Evolutionary conservation across 1,140 invertebrate species (phyloP).

Genomic region (Lethrus apterus): DNA sequence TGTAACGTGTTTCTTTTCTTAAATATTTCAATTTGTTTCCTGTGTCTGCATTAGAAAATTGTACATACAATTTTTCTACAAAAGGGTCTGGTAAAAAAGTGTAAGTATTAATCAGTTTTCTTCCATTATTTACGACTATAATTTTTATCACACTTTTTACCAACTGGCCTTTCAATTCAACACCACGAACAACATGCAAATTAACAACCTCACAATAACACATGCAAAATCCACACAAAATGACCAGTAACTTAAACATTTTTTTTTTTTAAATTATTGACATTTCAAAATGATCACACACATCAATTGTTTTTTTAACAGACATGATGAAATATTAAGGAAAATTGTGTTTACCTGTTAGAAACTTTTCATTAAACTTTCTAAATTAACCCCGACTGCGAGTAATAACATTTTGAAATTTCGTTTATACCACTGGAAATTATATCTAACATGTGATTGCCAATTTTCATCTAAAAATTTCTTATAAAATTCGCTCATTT

Average conservation of each 20-base stretch:
- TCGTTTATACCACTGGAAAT: constrained; percentile 66
- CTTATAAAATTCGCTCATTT: constrained; percentile 83
- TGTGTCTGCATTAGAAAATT: constrained; percentile 2
- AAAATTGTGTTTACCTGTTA: constrained; percentile 13
- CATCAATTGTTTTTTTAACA: too few species aligned
- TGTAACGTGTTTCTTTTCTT: constrained; percentile 3
- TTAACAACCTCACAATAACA: too few species aligned
- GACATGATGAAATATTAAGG: too few species aligned
- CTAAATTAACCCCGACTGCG: constrained; percentile 47
- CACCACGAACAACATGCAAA: not conserved
- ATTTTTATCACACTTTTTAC: constrained; percentile 1
- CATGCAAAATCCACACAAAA: too few species aligned
- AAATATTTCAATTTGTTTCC: too few species aligned
- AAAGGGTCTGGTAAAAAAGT: constrained; percentile 5
- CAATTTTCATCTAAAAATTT: constrained; percentile 70
- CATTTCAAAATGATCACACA: too few species aligned
- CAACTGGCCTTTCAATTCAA: not conserved
- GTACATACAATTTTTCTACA: not conserved
- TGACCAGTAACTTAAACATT: too few species aligned
- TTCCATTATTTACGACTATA: not conserved
- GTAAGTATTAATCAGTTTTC: not conserved
- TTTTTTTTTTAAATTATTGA: too few species aligned
- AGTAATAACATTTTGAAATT: constrained; percentile 57
- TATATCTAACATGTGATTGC: constrained; percentile 62
- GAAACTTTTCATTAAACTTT: constrained; percentile 17